Percentiles rank a stretch among this genome's conserved stretches.
Evolutionary conservation across 2,113 vertebrate species (phyloP).

Genomic region (Pycnonotus jocosus): DNA sequence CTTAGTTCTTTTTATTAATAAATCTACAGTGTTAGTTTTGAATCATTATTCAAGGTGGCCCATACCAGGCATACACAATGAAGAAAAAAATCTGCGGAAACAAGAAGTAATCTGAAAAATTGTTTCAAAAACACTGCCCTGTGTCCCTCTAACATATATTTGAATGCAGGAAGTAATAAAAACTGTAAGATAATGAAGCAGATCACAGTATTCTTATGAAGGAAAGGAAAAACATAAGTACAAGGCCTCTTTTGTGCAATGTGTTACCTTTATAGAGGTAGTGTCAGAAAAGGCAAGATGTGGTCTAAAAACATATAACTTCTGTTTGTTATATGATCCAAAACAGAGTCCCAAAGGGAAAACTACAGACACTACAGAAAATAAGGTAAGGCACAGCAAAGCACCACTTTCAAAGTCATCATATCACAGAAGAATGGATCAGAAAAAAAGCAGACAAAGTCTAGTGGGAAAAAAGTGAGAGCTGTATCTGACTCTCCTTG

Average conservation of each 20-base stretch:
- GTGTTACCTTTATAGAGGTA: neutral
- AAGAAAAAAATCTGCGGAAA: neutral
- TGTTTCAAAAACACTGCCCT: neutral
- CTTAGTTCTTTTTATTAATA: neutral
- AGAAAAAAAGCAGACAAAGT: neutral
- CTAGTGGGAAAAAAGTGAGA: neutral
- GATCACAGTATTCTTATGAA: neutral
- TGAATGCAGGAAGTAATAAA: neutral
- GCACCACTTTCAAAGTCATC: neutral
- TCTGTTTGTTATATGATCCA: neutral
- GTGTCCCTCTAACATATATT: neutral
- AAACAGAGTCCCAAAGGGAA: neutral
- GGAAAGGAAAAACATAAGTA: neutral
- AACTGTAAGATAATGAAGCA: neutral
- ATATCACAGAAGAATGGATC: neutral
- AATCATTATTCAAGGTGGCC: neutral
- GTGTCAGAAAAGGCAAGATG: neutral
- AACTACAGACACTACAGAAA: neutral
- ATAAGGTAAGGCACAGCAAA: neutral
- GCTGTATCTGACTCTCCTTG: neutral
- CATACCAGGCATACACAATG: neutral
- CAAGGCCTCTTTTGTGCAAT: neutral
- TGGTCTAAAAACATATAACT: neutral
- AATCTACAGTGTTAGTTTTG: neutral
- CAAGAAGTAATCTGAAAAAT: neutral